Evolutionary conservation across 1,140 invertebrate genomes (phyloP).

Genomic region (Tetramorium parvispinum): DNA sequence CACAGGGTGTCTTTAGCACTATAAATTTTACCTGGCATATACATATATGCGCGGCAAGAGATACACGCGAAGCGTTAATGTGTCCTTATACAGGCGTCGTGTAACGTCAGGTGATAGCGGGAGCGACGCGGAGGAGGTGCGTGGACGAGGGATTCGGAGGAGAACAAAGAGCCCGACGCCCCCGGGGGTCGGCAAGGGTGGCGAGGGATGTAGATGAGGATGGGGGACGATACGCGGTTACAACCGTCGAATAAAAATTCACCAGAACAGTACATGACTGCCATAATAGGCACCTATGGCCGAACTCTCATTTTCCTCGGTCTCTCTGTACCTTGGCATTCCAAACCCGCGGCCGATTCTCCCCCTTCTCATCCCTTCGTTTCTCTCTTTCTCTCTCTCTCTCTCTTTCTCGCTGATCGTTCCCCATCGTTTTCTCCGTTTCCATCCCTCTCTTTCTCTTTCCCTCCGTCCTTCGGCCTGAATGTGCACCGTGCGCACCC

Average conservation of each 20-base stretch:
- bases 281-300: constrained; percentile 74
- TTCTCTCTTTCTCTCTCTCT: constrained; percentile 2
- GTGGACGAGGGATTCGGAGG: constrained; percentile 71
- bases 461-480: constrained; percentile 52
- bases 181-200: constrained; percentile 65
- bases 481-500: constrained; percentile 67
- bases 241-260: constrained; percentile 83
- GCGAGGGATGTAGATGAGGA: constrained; percentile 50
- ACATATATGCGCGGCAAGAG: constrained; percentile 22
- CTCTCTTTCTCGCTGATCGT: constrained; percentile 2
- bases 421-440: constrained; percentile 12
- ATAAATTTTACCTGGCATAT: constrained; percentile 45
- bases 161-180: constrained; percentile 80
- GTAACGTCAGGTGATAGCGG: constrained; percentile 59
- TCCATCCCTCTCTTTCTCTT: constrained; percentile 29
- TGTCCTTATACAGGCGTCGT: constrained; percentile 63
- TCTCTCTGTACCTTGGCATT: constrained; percentile 76
- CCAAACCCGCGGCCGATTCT: constrained; percentile 69
- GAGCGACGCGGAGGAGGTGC: constrained; percentile 52
- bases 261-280: constrained; percentile 76
- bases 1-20: constrained; percentile 6
- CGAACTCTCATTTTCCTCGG: constrained; percentile 73
- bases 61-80: constrained; percentile 42
- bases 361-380: constrained; percentile 52
- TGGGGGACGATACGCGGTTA: constrained; percentile 74